Percentiles rank a stretch among this genome's conserved stretches.
These are phyloP conservation scores for Lucilia sericata DNA, from an alignment of 1,140 invertebrate genomes.

Conservation along the genomic window DNA sequence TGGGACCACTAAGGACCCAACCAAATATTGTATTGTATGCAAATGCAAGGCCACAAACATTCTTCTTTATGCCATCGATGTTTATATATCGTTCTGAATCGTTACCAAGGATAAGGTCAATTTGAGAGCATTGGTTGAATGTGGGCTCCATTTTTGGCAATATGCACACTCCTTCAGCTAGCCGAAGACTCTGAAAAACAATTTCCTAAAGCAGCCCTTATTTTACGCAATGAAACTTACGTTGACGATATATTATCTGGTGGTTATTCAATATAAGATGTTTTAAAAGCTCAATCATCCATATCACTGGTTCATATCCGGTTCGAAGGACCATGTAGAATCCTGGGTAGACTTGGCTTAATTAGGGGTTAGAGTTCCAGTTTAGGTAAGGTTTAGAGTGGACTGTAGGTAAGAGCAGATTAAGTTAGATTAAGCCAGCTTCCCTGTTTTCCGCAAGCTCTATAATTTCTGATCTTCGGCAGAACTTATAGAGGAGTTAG, in stretches of 20 bases:
- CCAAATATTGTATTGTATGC: background rate
- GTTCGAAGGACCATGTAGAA: no score
- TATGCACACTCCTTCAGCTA: no score
- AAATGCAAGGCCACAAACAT: background rate
- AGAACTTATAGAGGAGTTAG: no score
- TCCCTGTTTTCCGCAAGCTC: no score
- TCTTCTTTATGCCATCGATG: background rate
- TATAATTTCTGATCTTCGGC: no score
- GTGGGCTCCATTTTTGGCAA: background rate
- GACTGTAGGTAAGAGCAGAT: no score
- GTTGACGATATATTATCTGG: slow-evolving; percentile 19
- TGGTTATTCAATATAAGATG: background rate
- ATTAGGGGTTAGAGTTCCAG: no score
- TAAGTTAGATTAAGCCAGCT: no score
- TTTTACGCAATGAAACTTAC: slow-evolving; percentile 1
- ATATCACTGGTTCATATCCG: no score
- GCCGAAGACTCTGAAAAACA: background rate
- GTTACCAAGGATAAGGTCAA: slow-evolving; percentile 24
- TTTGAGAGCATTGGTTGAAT: background rate
- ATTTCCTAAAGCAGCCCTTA: background rate
- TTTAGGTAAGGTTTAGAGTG: no score
- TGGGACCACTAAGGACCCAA: background rate
- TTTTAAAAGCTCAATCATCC: background rate
- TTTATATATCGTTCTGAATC: background rate
- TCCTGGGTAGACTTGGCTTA: no score